These are phyloP conservation scores for Proterorhinus semilunaris DNA, from an alignment of 2,113 vertebrate species.

Conservation along the genomic window DNA sequence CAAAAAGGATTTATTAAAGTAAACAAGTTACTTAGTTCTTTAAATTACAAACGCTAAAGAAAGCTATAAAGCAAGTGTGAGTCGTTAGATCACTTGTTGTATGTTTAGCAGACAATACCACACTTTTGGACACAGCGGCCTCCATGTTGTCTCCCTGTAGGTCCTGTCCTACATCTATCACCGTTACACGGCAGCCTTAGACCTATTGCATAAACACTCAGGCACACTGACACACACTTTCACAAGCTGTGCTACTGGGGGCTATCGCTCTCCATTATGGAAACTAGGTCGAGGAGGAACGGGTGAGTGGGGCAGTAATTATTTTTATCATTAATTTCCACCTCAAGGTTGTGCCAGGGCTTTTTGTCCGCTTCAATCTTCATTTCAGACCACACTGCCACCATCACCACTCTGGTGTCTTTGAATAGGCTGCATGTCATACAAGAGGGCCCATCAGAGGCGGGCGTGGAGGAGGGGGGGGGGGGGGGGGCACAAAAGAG, in stretches of 20 bases:
- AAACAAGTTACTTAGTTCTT: too few species aligned
- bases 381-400: slow-evolving; percentile 60
- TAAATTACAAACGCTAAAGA: too few species aligned
- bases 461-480: neutral
- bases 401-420: slow-evolving; percentile 47
- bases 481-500: slow-evolving; percentile 64
- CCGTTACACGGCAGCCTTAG: slow-evolving; percentile 37
- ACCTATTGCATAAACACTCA: slow-evolving; percentile 30
- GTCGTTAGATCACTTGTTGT: slow-evolving; percentile 37
- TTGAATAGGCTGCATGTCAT: slow-evolving; percentile 66
- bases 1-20: too few species aligned
- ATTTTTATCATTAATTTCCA: slow-evolving; percentile 83
- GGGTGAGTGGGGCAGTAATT: slow-evolving; percentile 77
- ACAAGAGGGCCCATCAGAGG: slow-evolving; percentile 61
- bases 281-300: slow-evolving; percentile 77
- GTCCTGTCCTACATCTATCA: slow-evolving; percentile 65
- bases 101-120: slow-evolving; percentile 43
- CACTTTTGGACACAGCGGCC: slow-evolving; percentile 34
- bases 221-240: slow-evolving; percentile 36
- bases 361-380: slow-evolving; percentile 76
- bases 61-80: neutral
- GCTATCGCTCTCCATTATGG: slow-evolving; percentile 76
- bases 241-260: slow-evolving; percentile 61
- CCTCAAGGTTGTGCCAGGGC: slow-evolving; percentile 76
- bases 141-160: slow-evolving; percentile 50